Conservation (phyloP, 2,888 invertebrate genomes). For the Synanthedon vespiformis region DNA sequence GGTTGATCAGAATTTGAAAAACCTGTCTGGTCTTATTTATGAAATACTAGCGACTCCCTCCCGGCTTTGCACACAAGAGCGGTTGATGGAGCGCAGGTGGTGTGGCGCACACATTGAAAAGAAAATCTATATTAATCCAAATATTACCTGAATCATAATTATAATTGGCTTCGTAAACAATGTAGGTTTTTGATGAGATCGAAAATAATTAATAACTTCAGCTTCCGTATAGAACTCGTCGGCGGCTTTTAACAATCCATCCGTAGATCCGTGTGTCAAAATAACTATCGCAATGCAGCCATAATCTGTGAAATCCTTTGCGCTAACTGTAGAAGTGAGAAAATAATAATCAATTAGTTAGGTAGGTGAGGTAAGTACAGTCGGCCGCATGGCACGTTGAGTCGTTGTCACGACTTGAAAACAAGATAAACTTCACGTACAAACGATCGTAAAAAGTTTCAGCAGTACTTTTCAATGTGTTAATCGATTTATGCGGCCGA, state of each 20-base stretch:
- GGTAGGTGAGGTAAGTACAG: not conserved
- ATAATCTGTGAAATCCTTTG: conserved; percentile 35
- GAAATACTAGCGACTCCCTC: too few relatives aligned
- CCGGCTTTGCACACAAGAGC: too few relatives aligned
- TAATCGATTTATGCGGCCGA: too few relatives aligned
- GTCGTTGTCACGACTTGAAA: too few relatives aligned
- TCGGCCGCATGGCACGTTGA: too few relatives aligned
- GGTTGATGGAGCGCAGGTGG: too few relatives aligned
- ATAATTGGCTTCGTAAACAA: conserved; percentile 46
- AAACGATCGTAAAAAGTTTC: too few relatives aligned
- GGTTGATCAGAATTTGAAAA: too few relatives aligned
- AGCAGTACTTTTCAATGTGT: too few relatives aligned
- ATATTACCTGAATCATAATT: conserved; percentile 41
- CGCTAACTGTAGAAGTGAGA: conserved; percentile 19
- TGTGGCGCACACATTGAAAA: not conserved
- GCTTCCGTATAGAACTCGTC: conserved; percentile 39
- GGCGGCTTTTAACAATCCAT: conserved; percentile 37
- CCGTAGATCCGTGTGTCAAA: conserved; percentile 40
- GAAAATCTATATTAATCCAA: not conserved
- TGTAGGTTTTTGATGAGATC: conserved; percentile 32
- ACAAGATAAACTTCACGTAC: too few relatives aligned
- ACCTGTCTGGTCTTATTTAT: too few relatives aligned
- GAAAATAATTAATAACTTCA: conserved; percentile 42
- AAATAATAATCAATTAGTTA: not conserved
- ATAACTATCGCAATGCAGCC: conserved; percentile 46